A percentile compares a stretch with the other conserved stretches of the same genome.
Conservation (phyloP, 2,888 invertebrate species). For the Chaetogeoica ovagalla region DNA sequence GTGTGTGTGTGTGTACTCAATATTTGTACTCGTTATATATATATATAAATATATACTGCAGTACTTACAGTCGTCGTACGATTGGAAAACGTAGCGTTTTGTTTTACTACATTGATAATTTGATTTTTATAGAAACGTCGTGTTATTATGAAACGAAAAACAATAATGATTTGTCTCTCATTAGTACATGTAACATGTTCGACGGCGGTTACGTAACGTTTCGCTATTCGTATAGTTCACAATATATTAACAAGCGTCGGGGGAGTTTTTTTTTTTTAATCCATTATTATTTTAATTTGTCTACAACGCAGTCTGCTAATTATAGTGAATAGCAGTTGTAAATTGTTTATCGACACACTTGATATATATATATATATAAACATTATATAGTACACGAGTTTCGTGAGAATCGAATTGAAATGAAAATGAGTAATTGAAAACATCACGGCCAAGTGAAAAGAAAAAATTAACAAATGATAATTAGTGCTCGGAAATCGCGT, state of each 20-base stretch:
- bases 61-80: neutral
- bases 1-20: too few relatives aligned
- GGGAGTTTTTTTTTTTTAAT: neutral
- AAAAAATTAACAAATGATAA: too few relatives aligned
- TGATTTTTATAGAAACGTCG: neutral
- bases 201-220: neutral
- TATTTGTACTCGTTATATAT: too few relatives aligned
- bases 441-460: too few relatives aligned
- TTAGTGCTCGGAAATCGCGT: too few relatives aligned
- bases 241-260: neutral
- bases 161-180: neutral
- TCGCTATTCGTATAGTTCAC: neutral
- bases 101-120: neutral
- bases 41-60: too few relatives aligned
- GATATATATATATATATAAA: too few relatives aligned
- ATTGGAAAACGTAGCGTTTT: neutral
- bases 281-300: slow-evolving; percentile 9
- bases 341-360: neutral
- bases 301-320: neutral
- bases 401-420: too few relatives aligned
- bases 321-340: neutral
- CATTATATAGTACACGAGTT: neutral
- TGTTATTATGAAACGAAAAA: slow-evolving; percentile 2
- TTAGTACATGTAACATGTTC: neutral
- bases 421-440: too few relatives aligned